Percentiles rank a stretch among this genome's conserved stretches.
Evolutionary conservation across 2,888 invertebrate genomes (phyloP).

Genomic region (Argyresthia albistria): DNA sequence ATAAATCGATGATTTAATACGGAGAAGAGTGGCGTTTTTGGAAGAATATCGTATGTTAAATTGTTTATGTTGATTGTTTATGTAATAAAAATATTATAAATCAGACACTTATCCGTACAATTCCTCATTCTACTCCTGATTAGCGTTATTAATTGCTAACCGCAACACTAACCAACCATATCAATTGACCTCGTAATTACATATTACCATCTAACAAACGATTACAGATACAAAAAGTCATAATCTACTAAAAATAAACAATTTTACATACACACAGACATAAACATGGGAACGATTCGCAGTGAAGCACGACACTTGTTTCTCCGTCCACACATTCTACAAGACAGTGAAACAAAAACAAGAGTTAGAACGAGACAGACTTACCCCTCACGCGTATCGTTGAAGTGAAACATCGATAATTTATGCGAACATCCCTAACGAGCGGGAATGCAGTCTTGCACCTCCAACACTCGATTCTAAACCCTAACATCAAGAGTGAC

Average conservation of each 20-base stretch:
- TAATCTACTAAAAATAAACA: slow-evolving; percentile 7
- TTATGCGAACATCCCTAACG: slow-evolving; percentile 69
- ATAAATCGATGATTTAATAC: too few relatives aligned
- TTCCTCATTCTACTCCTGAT: too few relatives aligned
- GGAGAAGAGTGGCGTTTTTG: too few relatives aligned
- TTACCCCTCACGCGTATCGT: slow-evolving; percentile 36
- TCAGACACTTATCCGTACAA: too few relatives aligned
- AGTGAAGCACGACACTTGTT: slow-evolving; percentile 38
- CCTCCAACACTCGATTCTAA: slow-evolving; percentile 14
- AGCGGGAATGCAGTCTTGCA: slow-evolving; percentile 49
- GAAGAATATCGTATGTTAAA: too few relatives aligned
- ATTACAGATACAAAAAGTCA: neutral
- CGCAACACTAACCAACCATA: too few relatives aligned
- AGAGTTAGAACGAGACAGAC: slow-evolving; percentile 53
- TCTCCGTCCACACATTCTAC: slow-evolving; percentile 42
- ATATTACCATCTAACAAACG: neutral
- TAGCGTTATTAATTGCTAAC: too few relatives aligned
- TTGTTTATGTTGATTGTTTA: too few relatives aligned
- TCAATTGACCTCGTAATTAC: neutral
- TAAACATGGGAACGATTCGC: slow-evolving; percentile 28
- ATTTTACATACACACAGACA: slow-evolving; percentile 20
- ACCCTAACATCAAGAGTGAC: slow-evolving; percentile 12
- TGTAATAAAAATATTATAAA: too few relatives aligned
- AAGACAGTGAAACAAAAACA: slow-evolving; percentile 57
- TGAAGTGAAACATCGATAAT: slow-evolving; percentile 66